These are phyloP conservation scores for Periophthalmus modestus DNA, from an alignment of 2,113 vertebrate species.

Conservation along the genomic window DNA sequence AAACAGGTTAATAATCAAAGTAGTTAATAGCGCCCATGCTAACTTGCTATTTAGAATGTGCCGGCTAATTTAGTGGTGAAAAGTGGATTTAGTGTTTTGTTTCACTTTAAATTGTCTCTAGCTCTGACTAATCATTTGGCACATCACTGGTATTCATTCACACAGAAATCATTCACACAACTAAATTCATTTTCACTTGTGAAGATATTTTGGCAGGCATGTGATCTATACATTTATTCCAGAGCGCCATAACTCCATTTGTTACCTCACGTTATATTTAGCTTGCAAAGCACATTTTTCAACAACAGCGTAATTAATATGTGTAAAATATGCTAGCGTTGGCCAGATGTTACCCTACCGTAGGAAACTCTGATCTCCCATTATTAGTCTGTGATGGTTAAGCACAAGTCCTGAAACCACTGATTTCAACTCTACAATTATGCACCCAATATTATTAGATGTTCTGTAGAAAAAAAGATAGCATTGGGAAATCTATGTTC, in stretches of 20 bases:
- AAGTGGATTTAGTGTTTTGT: too few species aligned
- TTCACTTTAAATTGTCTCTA: too few species aligned
- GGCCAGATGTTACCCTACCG: not conserved
- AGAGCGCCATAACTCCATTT: not conserved
- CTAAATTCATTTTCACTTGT: not conserved
- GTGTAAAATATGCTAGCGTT: not conserved
- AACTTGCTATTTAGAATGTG: too few species aligned
- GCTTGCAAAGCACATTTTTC: not conserved
- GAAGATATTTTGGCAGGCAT: not conserved
- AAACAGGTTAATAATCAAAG: too few species aligned
- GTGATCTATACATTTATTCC: not conserved
- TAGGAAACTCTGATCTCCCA: not conserved
- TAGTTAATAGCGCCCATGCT: too few species aligned
- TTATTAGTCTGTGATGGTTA: not conserved
- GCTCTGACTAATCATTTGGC: not conserved
- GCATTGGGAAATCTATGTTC: conserved; percentile 6
- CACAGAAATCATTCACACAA: too few species aligned
- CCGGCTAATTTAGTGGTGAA: too few species aligned
- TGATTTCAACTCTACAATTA: not conserved
- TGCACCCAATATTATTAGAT: not conserved
- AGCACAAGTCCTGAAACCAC: not conserved
- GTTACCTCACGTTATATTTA: not conserved
- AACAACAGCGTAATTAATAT: not conserved
- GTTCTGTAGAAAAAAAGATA: not conserved
- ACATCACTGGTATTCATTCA: not conserved